Evolutionary conservation across 2,797 vertebrate species (phyloP).

Genomic region (Poecilia velifera): DNA sequence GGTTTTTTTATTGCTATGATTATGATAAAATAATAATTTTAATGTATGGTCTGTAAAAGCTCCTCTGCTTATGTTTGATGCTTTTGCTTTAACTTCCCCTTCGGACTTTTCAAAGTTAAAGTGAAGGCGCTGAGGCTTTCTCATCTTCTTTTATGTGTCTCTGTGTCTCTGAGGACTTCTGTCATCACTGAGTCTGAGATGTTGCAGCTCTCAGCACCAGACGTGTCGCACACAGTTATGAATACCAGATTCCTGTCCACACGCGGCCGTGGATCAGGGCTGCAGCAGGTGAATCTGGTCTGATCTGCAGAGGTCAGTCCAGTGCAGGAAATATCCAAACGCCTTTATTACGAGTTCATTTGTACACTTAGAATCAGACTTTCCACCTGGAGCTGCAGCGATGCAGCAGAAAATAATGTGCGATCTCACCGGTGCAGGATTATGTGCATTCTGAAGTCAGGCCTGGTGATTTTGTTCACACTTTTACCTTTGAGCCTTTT

Average conservation of each 20-base stretch:
- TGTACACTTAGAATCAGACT: neutral
- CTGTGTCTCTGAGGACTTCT: neutral
- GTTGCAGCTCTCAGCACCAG: neutral
- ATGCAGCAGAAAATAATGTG: neutral
- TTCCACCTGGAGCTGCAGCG: neutral
- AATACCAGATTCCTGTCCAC: neutral
- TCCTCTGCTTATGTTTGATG: neutral
- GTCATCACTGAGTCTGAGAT: neutral
- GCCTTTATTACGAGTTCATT: neutral
- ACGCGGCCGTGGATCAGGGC: neutral
- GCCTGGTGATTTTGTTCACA: neutral
- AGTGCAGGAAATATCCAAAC: neutral
- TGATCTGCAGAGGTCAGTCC: neutral
- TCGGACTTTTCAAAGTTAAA: neutral
- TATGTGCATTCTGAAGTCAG: neutral
- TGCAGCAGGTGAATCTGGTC: neutral
- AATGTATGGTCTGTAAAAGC: neutral
- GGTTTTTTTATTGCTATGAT: neutral
- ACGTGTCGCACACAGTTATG: neutral
- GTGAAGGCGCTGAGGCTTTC: no score
- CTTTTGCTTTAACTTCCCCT: neutral
- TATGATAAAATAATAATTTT: neutral
- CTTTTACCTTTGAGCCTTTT: neutral
- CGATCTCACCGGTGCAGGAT: neutral
- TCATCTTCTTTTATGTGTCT: neutral